Evolutionary conservation across 2,888 invertebrate genomes (phyloP).

Genomic region (Cheiracanthium punctorium): DNA sequence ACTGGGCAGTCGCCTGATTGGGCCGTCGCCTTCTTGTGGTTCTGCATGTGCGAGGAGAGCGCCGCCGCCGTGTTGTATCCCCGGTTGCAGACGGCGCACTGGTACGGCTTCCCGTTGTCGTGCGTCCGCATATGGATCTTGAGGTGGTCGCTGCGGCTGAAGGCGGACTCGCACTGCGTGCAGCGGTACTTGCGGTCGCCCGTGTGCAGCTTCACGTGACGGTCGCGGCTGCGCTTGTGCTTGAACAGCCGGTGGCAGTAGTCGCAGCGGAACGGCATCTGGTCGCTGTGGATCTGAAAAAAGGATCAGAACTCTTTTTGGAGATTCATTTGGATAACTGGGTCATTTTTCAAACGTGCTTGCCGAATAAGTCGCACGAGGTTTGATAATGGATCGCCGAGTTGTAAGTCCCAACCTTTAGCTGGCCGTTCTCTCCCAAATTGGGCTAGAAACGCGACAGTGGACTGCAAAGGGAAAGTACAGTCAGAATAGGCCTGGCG

Average conservation of each 20-base stretch:
- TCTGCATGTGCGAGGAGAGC: slow-evolving; percentile 92
- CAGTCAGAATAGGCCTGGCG: too few relatives aligned
- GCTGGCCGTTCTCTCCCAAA: too few relatives aligned
- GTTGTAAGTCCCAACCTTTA: too few relatives aligned
- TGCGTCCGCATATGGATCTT: slow-evolving; percentile 98
- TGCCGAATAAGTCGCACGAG: too few relatives aligned
- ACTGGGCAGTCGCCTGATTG: not conserved
- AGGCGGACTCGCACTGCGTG: slow-evolving; percentile 92
- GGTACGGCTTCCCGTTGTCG: slow-evolving; percentile 93
- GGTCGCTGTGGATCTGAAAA: slow-evolving; percentile 89
- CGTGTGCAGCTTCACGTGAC: slow-evolving; percentile 94
- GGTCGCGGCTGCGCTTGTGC: slow-evolving; percentile 93
- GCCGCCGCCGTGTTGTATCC: slow-evolving; percentile 93
- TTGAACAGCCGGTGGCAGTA: slow-evolving; percentile 95
- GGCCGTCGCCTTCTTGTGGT: slow-evolving; percentile 70
- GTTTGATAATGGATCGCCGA: too few relatives aligned
- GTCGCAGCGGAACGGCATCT: slow-evolving; percentile 83
- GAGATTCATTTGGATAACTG: too few relatives aligned
- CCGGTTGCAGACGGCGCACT: slow-evolving; percentile 92
- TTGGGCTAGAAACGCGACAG: too few relatives aligned
- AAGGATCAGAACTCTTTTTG: not conserved
- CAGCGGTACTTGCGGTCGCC: slow-evolving; percentile 94
- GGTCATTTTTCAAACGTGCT: too few relatives aligned
- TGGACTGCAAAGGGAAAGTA: too few relatives aligned
- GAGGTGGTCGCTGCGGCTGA: slow-evolving; percentile 94